These are phyloP conservation scores for Calliopsis andreniformis DNA, from an alignment of 1,140 invertebrate genomes.

Conservation along the genomic window DNA sequence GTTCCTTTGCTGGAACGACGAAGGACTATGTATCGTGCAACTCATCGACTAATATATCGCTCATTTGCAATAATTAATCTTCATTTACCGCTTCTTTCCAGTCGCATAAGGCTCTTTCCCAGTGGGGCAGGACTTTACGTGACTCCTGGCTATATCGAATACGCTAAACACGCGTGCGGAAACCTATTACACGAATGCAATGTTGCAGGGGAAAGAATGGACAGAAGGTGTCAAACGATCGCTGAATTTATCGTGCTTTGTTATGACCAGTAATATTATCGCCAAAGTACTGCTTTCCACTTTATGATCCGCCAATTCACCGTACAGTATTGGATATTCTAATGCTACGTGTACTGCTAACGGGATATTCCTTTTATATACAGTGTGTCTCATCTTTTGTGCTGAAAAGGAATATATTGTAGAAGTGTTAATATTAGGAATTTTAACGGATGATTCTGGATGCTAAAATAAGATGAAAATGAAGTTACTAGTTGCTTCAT, in stretches of 20 bases:
- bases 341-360: background rate
- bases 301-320: background rate
- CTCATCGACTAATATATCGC: background rate
- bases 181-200: conserved; percentile 9
- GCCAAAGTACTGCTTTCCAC: background rate
- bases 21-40: background rate
- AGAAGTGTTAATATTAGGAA: no score
- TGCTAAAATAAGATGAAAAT: no score
- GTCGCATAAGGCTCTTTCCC: background rate
- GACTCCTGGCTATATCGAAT: background rate
- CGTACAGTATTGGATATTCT: background rate
- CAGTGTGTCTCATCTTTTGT: no score
- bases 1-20: background rate
- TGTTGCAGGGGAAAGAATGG: conserved; percentile 3
- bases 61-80: conserved; percentile 20
- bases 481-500: background rate
- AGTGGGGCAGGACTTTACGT: background rate
- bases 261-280: background rate
- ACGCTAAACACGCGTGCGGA: background rate
- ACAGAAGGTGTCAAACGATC: conserved; percentile 1
- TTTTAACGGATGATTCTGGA: no score
- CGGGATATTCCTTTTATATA: background rate
- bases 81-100: conserved; percentile 1
- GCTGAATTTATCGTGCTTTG: conserved; percentile 1
- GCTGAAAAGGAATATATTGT: no score